Evolutionary conservation across 2,113 vertebrate genomes (phyloP), one percentile per base, ranked within the genome.

Genomic region (Carassius carassius): DNA sequence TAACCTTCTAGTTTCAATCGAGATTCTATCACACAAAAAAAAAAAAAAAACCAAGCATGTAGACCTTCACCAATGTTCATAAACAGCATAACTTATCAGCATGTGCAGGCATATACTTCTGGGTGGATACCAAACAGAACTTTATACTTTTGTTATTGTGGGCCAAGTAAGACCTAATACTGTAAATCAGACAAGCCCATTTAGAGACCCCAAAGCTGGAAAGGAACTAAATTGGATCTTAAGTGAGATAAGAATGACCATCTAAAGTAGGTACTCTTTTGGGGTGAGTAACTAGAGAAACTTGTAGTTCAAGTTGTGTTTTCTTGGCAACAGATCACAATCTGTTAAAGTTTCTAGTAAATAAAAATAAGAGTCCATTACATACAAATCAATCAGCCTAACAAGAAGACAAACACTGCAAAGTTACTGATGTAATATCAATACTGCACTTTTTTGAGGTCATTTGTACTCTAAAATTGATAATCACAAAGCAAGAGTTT

Each of bases 201-300:
- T 81, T 74, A 67, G 54, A 78, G 44, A 74, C 9, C 77, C 32
- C 60, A 25, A 75, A 67, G 47, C 63, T 37, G 21, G 74, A 69
- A 63, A 78, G 74, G 54, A 65, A 84, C 74, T 84, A 78, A 69
- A 84, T 84, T 54, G 62, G 62, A 84, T 78, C 74, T 67, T 56
- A 41, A 41, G 65, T 56, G 51, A 72, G 74, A 78, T 78, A 78
- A 77, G 60, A 77, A 62, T 21, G 35, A 5, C 12, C 5, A 32
- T 58, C 70, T 37, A 76, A 41, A 51, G 65, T 23, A 76, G 58
- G 56, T 11, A 6, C 54, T 23, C 32, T 63, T 63, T 79, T 65
- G 47, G 37, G 78, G 60, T 47, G 37, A 80, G 13, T 47, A 44
- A 25, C 41, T 25, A 11, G 37, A 63, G 8, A 29, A 63, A 63